phyloP scores from a whole-genome alignment of 2,888 invertebrate species.

The Philopedon plagiatum region DNA sequence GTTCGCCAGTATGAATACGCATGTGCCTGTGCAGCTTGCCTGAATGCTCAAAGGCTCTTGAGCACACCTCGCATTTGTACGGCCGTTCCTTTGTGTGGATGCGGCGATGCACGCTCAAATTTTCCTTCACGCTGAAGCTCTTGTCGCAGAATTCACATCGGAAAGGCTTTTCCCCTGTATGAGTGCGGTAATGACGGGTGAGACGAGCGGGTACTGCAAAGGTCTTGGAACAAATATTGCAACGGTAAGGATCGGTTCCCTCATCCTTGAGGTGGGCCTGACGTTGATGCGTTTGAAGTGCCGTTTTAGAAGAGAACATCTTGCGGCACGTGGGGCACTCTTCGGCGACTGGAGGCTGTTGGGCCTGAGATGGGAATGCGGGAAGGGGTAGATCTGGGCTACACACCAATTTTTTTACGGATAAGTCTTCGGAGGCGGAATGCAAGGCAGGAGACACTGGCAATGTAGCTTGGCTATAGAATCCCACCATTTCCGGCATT shows the following conservation, averaged over 20 bases:
- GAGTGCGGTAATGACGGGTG: conserved; percentile 88
- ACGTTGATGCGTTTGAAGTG: conserved; percentile 64
- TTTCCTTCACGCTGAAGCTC: conserved; percentile 93
- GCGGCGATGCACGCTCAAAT: conserved; percentile 89
- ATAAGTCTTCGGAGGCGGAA: conserved; percentile 60
- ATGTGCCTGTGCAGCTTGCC: conserved; percentile 92
- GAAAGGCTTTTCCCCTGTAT: conserved; percentile 92
- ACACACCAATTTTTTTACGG: conserved; percentile 72
- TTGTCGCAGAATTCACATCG: conserved; percentile 91
- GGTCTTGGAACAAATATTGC: conserved; percentile 91
- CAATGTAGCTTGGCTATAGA: conserved; percentile 68
- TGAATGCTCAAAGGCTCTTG: conserved; percentile 91
- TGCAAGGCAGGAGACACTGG: conserved; percentile 66
- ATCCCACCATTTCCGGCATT: conserved; percentile 71
- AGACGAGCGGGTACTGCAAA: conserved; percentile 92
- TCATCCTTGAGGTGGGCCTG: conserved; percentile 63
- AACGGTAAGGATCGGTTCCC: conserved; percentile 79
- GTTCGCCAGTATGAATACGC: conserved; percentile 91
- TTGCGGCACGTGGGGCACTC: conserved; percentile 69
- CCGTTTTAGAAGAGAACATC: conserved; percentile 64
- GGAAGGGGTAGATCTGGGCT: conserved; percentile 73
- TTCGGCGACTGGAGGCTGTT: conserved; percentile 50
- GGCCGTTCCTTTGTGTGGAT: conserved; percentile 94
- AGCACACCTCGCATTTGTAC: conserved; percentile 90
- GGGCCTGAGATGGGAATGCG: conserved; percentile 56